Base-by-base conservation (phyloP, 2,888 invertebrate species). In the Sycophila texana region DNA sequence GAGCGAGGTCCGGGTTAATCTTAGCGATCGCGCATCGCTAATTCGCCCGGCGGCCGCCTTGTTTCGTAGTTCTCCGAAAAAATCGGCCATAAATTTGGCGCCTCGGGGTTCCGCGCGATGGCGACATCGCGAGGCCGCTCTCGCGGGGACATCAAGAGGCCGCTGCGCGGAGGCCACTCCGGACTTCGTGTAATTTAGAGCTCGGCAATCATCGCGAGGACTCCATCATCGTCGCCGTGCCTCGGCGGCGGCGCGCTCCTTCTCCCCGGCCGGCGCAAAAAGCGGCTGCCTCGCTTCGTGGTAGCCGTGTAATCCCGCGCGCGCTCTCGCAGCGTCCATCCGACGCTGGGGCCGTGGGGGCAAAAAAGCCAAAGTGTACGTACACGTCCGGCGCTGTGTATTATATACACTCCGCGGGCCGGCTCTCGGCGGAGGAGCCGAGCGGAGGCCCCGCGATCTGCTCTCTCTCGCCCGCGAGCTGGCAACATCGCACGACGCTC, bases 221-320 rank as follows among this genome's bases (percentile, higher is more conserved):
- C 61, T 60, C 72, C 60, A 71, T 71, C 60, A 71, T 68, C 55
- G 55, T n/a, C 39, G 68, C 26, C 53, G 16, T 10, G 14, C 22
- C 10, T 2, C 18, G 65, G 49, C 12, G 22, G 53, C 47, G 47
- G 10, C 39, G 30, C 4, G 22, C 22, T 49, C 26, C 26, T 26
- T 3, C 3, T 26, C 12, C 7, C 13, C 18, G 5, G 14, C 65
- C 30, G 26, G 55, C 26, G 84, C 85, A 87, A 88, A 87, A 88
- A 87, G 86, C 80, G 84, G 88, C 86, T 84, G 78, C 84, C 83
- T 84, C 84, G 84, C 84, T 87, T 85, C 85, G 84, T 85, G 85
- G 86, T 87, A 88, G 86, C 85, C 84, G 83, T 86, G 86, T 88
- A 87, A 88, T 86, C 85, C 86, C 82, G 86, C 85, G 88, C 58